A percentile compares a stretch with the other conserved stretches of the same genome.
These are phyloP conservation scores for Microdon myrmicae DNA, from an alignment of 2,888 invertebrate species.

Conservation along the genomic window DNA sequence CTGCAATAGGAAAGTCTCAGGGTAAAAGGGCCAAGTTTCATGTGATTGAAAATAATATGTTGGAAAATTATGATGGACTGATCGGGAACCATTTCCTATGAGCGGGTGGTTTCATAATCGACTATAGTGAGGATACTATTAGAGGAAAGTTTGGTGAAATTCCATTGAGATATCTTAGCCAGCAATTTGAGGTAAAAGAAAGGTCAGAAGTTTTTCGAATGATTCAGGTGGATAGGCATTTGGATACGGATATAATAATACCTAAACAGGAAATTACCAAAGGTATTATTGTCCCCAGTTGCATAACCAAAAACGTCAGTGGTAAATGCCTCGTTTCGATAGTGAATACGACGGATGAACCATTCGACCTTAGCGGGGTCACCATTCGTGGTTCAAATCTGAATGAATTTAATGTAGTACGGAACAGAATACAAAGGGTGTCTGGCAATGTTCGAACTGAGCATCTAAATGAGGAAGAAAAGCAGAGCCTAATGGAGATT, in stretches of 20 bases:
- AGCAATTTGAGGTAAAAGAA: no score
- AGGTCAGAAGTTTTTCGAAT: no score
- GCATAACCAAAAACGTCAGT: constrained; percentile 6
- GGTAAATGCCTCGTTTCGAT: constrained; percentile 2
- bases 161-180: no score
- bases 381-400: constrained; percentile 2
- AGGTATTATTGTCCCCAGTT: constrained; percentile 4
- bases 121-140: no score
- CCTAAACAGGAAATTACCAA: background rate
- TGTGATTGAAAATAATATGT: no score
- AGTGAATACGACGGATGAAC: constrained; percentile 5
- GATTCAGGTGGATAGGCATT: no score
- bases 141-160: no score
- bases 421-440: background rate
- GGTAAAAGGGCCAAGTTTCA: no score
- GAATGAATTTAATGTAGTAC: background rate
- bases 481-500: constrained; percentile 1
- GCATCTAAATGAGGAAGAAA: constrained; percentile 3
- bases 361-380: background rate
- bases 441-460: constrained; percentile 4
- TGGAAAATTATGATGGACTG: no score
- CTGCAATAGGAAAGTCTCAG: no score
- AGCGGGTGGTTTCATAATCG: no score
- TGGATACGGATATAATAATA: background rate
- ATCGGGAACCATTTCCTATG: no score